Conservation (phyloP, 2,888 invertebrate genomes). For the Lacanobia wlatinum region DNA sequence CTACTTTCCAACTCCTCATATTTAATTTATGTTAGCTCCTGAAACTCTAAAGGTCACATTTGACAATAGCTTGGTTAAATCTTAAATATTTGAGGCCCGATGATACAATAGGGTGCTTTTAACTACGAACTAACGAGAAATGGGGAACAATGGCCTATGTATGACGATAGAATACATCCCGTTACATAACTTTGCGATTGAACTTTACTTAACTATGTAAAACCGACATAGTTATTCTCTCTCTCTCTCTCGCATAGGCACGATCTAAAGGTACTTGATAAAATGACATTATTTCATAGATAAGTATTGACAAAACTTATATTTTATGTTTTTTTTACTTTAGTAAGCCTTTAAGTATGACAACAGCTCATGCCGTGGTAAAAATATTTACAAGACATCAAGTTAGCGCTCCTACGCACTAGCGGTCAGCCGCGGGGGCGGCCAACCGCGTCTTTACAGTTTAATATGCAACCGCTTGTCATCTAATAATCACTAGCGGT, state of each 20-base stretch:
- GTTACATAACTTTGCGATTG: conserved; percentile 10
- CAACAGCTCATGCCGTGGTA: too few species aligned
- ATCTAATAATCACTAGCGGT: too few species aligned
- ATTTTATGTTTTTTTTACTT: too few species aligned
- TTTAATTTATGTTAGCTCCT: conserved; percentile 5
- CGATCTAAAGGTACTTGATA: background rate
- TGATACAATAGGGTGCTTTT: conserved; percentile 49
- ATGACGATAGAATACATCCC: conserved; percentile 8
- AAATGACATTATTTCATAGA: background rate
- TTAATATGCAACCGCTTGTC: too few species aligned
- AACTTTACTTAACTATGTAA: conserved; percentile 28
- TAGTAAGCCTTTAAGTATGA: too few species aligned
- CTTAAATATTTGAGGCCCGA: conserved; percentile 54
- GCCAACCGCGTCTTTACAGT: too few species aligned
- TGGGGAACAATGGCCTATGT: conserved; percentile 45
- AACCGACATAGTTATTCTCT: background rate
- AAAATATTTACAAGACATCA: too few species aligned
- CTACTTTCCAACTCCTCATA: conserved; percentile 9
- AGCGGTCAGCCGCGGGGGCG: too few species aligned
- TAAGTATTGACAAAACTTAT: too few species aligned
- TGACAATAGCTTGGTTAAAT: conserved; percentile 53
- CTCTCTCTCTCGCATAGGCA: background rate
- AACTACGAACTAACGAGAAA: conserved; percentile 48
- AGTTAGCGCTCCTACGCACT: too few species aligned
- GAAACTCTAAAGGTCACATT: conserved; percentile 49